Evolutionary conservation across 2,888 invertebrate species (phyloP).

Genomic region (Apomyelois bistriatella): DNA sequence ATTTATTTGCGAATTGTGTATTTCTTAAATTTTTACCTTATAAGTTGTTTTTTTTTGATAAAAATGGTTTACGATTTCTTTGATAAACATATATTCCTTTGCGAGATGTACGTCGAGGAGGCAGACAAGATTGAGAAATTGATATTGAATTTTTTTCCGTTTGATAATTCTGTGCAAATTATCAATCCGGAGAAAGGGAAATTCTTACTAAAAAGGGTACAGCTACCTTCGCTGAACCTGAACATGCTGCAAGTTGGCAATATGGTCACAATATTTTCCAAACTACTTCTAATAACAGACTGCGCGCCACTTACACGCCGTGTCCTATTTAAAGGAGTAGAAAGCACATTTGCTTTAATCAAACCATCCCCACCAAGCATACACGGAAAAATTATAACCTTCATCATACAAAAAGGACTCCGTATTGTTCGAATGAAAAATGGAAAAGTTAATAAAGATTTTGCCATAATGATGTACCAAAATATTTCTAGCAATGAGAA

Average conservation of each 20-base stretch:
- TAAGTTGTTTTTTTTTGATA: not conserved
- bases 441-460: conserved; percentile 83
- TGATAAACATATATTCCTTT: conserved; percentile 81
- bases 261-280: conserved; percentile 85
- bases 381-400: conserved; percentile 87
- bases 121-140: conserved; percentile 85
- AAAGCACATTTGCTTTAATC: conserved; percentile 89
- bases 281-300: conserved; percentile 84
- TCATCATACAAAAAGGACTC: conserved; percentile 82
- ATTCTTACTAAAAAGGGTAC: conserved; percentile 82
- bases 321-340: conserved; percentile 79
- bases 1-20: not conserved
- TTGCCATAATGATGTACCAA: conserved; percentile 83
- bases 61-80: conserved; percentile 67
- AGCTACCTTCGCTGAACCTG: conserved; percentile 80
- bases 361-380: conserved; percentile 86
- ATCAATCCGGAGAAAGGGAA: conserved; percentile 80
- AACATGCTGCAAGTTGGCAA: conserved; percentile 88
- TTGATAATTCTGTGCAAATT: conserved; percentile 90
- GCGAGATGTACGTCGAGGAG: conserved; percentile 92
- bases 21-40: not conserved
- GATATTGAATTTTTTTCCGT: conserved; percentile 86
- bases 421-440: conserved; percentile 86
- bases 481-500: conserved; percentile 77
- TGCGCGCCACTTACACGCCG: conserved; percentile 85